Percentiles rank a stretch among this genome's conserved stretches.
These are phyloP conservation scores for Batillaria attramentaria DNA, from an alignment of 1,140 invertebrate genomes.

Conservation along the genomic window DNA sequence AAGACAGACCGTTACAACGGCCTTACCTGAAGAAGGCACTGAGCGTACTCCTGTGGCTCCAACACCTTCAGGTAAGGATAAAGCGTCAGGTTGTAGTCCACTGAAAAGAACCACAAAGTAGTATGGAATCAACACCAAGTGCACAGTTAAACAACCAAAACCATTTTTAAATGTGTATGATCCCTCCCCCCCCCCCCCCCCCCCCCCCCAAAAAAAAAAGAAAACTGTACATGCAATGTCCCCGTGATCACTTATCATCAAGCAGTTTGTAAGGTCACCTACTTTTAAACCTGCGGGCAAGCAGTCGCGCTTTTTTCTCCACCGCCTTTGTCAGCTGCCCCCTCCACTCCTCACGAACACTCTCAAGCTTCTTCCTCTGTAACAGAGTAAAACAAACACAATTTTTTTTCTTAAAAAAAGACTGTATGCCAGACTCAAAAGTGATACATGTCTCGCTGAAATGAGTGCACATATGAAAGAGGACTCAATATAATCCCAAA, in stretches of 20 bases:
- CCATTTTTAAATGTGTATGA: neutral
- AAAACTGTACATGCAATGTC: constrained; percentile 24
- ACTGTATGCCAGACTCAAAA: neutral
- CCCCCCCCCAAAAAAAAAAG: too few relatives aligned
- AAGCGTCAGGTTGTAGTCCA: constrained; percentile 74
- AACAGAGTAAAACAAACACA: neutral
- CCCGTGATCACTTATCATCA: constrained; percentile 20
- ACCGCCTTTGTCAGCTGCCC: constrained; percentile 22
- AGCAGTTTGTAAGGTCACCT: too few relatives aligned
- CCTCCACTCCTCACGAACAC: constrained; percentile 26
- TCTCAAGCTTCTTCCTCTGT: constrained; percentile 28
- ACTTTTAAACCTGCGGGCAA: constrained; percentile 27
- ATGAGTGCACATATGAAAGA: neutral
- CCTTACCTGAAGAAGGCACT: constrained; percentile 74
- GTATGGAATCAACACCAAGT: too few relatives aligned
- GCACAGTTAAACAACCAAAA: neutral
- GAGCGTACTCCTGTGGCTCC: constrained; percentile 78
- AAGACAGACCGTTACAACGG: too few relatives aligned
- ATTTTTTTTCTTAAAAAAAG: neutral
- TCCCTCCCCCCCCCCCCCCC: neutral
- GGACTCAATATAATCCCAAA: neutral
- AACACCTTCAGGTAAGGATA: constrained; percentile 84
- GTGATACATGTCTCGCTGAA: neutral
- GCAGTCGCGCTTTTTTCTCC: constrained; percentile 20
- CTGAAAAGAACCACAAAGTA: constrained; percentile 66